Evolutionary conservation across 2,888 invertebrate genomes (phyloP), one percentile per base, ranked within the genome.

Genomic region (Macrophya annulata): DNA sequence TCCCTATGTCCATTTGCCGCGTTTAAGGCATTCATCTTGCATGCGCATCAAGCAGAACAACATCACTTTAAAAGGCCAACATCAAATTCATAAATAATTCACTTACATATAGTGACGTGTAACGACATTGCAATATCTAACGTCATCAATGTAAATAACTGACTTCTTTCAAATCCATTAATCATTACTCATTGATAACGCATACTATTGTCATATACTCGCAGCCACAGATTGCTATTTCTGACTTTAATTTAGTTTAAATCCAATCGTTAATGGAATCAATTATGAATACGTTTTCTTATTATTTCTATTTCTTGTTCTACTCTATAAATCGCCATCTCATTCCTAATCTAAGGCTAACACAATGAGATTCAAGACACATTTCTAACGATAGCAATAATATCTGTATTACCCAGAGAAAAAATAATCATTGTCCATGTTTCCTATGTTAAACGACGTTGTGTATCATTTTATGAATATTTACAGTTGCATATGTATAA

Each of bases 21-120:
- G 12, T 93, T 93, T 90, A 93, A 93, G 88, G 92, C 93, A 72
- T 93, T 93, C 90, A 93, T 93, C 85, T 90, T 93, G n/a, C 93
- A 93, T 86, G 93, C 93, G n/a, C 93, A 93, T 87, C 93, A 93
- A 87, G 93, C 92, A 17, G 93, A 93, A 87, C 93, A 93, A 79
- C 93, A 93, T 89, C 93, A 93, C 89, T 93, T 93, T 89, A 93
- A 93, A 90, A 90, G 91, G 85, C 88, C 92, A 4, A 91, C 93
- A 59, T 79, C 79, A 59, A 79, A 79, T 59, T 59, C 79, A 59
- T 79, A 40, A 55, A 6, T 51, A 17, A 31, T 31, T 72, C 25
- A 43, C 31, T 31, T 40, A 43, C 43, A 6, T 10, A 25, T 25
- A 31, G 25, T 31, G 31, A 65, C 25, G 65, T 12, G 48, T 9